phyloP scores from a whole-genome alignment of 2,797 vertebrate genomes.

The Arvicola amphibius region DNA sequence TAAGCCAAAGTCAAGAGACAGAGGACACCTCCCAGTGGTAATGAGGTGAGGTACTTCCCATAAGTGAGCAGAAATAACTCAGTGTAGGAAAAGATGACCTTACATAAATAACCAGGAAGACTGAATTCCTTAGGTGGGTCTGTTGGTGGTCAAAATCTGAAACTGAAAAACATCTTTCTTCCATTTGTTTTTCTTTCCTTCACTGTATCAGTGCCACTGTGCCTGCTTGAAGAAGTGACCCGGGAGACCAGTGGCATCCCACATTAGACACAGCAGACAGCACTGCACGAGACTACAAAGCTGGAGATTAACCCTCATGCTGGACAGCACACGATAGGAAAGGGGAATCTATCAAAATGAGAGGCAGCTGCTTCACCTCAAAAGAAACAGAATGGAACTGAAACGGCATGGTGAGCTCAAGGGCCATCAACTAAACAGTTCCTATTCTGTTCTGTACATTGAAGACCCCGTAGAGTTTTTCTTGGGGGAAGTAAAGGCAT shows the following conservation, averaged over 20 bases:
- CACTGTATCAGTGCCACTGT: conserved; percentile 74
- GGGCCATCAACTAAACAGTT: conserved; percentile 66
- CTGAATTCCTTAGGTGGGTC: conserved; percentile 72
- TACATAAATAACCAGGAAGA: conserved; percentile 58
- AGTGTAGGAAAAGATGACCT: not conserved
- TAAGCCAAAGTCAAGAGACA: not conserved
- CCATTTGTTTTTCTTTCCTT: conserved; percentile 74
- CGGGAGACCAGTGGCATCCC: conserved; percentile 55
- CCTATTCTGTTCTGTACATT: conserved; percentile 60
- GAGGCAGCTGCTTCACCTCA: conserved; percentile 15
- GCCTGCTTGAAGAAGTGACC: conserved; percentile 75
- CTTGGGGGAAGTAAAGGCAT: conserved; percentile 50
- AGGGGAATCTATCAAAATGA: conserved; percentile 67
- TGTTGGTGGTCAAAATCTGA: conserved; percentile 80
- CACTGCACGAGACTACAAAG: conserved; percentile 55
- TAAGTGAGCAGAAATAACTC: not conserved
- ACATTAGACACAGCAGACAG: not conserved
- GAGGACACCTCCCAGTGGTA: not conserved
- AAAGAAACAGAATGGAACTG: conserved; percentile 60
- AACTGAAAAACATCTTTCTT: conserved; percentile 69
- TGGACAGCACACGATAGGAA: not conserved
- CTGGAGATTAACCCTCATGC: conserved; percentile 47
- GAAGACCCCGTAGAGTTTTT: not conserved
- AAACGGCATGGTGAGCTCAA: conserved; percentile 59
- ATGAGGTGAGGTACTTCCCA: not conserved